Evolutionary conservation across 2,797 vertebrate species (phyloP), one percentile per base, ranked within the genome.

Genomic region (Pachyuromys duprasi): DNA sequence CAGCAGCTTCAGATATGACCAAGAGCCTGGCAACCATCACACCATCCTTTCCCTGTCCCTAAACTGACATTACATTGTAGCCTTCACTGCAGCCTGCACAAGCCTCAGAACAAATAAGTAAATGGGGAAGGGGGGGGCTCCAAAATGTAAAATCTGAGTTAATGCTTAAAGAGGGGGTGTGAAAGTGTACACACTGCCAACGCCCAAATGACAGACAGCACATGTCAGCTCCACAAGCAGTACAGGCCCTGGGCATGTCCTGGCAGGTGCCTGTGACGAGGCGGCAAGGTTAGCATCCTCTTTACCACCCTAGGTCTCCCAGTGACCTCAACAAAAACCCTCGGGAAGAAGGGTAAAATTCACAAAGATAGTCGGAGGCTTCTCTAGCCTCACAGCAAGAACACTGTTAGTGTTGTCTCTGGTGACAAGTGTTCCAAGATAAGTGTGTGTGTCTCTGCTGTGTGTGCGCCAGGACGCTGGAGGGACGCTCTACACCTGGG

Each of bases 241-340:
- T 36, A 57, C 42, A 88, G 95, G 97, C 93, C 96, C 96, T 24
- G 93, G 97, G 92, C 98, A 96, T 98, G 98, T 97, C 97, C 97
- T 70, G 67, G 98, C 98, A 98, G 96, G 98, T 97, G 97, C 97
- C 97, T 94, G 94, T 91, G 95, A 96, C 96, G 92, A 95, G 96
- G 74, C 18, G 4, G 90, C 95, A 87, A 80, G 97, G 95, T 93
- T 45, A 89, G 94, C 95, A 96, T 90, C 97, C 96, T 97, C 96
- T 95, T 60, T 92, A 67, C 60, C 65, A 45, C 42, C 93, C 96
- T 96, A 14, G 60, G 80, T 96, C 62, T 93, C 96, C 90, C 69
- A 84, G 97, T 89, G 97, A 96, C 96, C 88, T 26, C 36, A 80
- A 97, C 97, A 97, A 89, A 93, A 63, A 83, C 84, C 96, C 90